Base-by-base conservation (phyloP, 1,140 invertebrate species). In the Drosophila orosa region DNA sequence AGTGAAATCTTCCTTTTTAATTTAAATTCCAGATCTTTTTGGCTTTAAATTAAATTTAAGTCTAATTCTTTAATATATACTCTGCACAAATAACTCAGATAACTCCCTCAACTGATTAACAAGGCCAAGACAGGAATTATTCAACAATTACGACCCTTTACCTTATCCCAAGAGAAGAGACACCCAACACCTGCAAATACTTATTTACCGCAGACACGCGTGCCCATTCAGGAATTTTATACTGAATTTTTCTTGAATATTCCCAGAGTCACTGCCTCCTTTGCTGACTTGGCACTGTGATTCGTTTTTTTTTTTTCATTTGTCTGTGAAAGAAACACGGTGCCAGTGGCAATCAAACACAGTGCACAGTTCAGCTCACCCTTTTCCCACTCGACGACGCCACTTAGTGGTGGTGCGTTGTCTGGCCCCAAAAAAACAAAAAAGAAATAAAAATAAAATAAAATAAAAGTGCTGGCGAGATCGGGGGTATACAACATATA, bases 191-290 rank as follows among this genome's bases (percentile, higher is more conserved):
- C 62, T 79, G 52, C 17, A 29, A 25, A 54, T 22, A 5, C 57
- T 29, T 58, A 15, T 22, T 33, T 50, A n/a, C 15, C 24, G 24
- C 50, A 40, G 29, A 65, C 50, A 74, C 59, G 72, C 71, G 59
- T 63, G 50, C 59, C 58, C 72, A 74, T 74, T 56, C n/a, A 73
- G 68, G 60, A 56, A 57, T 65, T 63, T 63, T 37, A 29, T 52
- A 19, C 35, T 12, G 31, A 69, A 47, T 35, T 39, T 40, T 31
- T n/a, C n/a, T 2, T 22, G 24, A 52, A 50, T 50, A 57, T 75
- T 74, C 73, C 73, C 73, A 75, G 50, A 63, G 67, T 66, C 60
- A 54, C 52, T 76, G 54, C 63, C 74, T 76, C 56, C 74, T 60
- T 69, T 76, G 74, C 74, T 76, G 74, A 76, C 74, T 66, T 68